Evolutionary conservation across 2,797 vertebrate genomes (phyloP).

Genomic region (Mormyrus proboscirostris): DNA sequence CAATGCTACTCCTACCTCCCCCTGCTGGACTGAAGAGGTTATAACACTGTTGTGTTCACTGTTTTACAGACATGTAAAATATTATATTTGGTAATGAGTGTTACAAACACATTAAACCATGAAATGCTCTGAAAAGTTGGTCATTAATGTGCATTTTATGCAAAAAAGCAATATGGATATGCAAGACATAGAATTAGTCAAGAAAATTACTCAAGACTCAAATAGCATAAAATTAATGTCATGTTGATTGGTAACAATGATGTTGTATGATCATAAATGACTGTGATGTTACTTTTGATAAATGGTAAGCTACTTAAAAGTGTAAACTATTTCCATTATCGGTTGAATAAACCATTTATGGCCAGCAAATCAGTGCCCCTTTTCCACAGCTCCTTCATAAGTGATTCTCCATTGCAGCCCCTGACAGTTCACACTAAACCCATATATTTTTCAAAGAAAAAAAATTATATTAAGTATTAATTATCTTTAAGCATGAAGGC

Average conservation of each 20-base stretch:
- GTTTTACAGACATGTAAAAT: background rate
- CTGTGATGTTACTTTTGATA: background rate
- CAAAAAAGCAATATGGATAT: background rate
- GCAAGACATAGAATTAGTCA: background rate
- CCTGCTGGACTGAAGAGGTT: background rate
- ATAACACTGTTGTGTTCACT: background rate
- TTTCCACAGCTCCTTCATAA: background rate
- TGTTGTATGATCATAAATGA: background rate
- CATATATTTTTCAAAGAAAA: background rate
- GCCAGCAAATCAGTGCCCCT: background rate
- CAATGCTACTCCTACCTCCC: background rate
- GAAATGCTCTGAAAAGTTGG: background rate
- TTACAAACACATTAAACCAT: background rate
- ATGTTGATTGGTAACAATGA: background rate
- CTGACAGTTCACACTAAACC: background rate
- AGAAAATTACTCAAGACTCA: background rate
- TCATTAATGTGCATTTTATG: background rate
- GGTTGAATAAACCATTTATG: background rate
- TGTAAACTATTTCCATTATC: background rate
- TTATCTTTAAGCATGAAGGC: background rate
- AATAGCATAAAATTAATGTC: background rate
- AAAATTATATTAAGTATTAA: background rate
- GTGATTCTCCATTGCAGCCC: background rate
- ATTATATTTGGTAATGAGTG: background rate
- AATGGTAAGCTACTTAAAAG: background rate